Evolutionary conservation across 2,888 invertebrate genomes (phyloP), one percentile per base, ranked within the genome.

Genomic region (Parapristionchus giblindavisi): DNA sequence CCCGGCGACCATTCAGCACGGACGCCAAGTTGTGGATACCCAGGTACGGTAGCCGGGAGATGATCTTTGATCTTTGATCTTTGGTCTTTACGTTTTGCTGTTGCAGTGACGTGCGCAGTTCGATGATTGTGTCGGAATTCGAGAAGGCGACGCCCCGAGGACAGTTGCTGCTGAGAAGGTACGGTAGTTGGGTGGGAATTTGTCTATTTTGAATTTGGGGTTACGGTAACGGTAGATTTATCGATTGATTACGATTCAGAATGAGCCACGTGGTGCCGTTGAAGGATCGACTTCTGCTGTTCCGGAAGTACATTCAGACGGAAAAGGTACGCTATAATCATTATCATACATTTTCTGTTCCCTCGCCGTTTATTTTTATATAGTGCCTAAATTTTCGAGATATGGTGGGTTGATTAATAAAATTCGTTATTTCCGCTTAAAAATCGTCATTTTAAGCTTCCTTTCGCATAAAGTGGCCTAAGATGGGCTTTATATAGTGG

Each of bases 241-340:
- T 8, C 40, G 34, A 32, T n/a, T 60, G 60, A 36, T 60, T 2
- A 27, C 1, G 4, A 40, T 61, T 11, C 40, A 61, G 61, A n/a
- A 61, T 61, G 61, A 98, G 98, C 0, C 98, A 98, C 88, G 94
- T 98, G 88, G 93, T 99, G 85, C 94, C 96, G 0, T 96, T 98
- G 87, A 93, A 94, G 48, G 97, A 98, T 81, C 91, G 99, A 77
- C 96, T 99, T 14, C 92, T 96, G 80, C 89, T 99, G 58, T 99
- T 99, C 89, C 91, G 97, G 54, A 94, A 95, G 85, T 93, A 94
- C 84, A 95, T 99, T 17, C 91, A 92, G n/a, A 94, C 94, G 85
- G 98, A 99, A 88, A 97, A 96, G 90, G 79, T 79, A 56, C n/a
- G n/a, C n/a, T n/a, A n/a, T n/a, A n/a, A n/a, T n/a, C n/a, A n/a